Evolutionary conservation across 1,140 invertebrate genomes (phyloP).

Genomic region (Hycleus cichorii): DNA sequence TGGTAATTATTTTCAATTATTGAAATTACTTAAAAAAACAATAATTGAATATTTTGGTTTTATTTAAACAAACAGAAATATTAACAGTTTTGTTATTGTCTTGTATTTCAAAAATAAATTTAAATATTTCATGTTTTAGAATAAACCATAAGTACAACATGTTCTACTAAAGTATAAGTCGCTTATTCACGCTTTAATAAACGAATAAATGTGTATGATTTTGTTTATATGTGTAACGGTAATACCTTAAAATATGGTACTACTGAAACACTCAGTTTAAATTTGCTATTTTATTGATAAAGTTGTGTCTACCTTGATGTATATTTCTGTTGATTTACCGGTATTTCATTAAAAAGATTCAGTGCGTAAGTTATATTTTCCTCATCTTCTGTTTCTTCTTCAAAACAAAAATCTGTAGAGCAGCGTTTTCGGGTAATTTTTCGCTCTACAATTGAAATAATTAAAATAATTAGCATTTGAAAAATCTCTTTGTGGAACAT

Average conservation of each 20-base stretch:
- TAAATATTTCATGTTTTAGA: not conserved
- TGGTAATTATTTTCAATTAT: no score
- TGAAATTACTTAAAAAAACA: no score
- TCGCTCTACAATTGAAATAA: not conserved
- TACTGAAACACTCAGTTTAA: constrained; percentile 12
- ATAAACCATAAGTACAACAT: not conserved
- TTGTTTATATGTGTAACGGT: constrained; percentile 28
- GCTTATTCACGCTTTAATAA: constrained; percentile 32
- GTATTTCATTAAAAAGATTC: not conserved
- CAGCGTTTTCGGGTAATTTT: constrained; percentile 5
- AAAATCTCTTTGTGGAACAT: no score
- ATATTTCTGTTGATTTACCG: not conserved
- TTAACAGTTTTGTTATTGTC: no score
- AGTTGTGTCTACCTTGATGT: constrained; percentile 1
- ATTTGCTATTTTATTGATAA: constrained; percentile 4
- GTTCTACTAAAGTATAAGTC: constrained; percentile 6
- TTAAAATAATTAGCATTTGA: no score
- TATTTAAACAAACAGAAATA: no score
- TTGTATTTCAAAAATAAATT: no score
- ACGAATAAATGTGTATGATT: constrained; percentile 32
- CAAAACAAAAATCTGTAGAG: not conserved
- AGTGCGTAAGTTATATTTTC: not conserved
- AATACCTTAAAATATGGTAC: constrained; percentile 20
- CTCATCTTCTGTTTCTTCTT: not conserved
- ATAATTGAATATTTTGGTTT: no score